These are phyloP conservation scores for Nerophis lumbriciformis DNA, from an alignment of 2,113 vertebrate species.

Conservation along the genomic window DNA sequence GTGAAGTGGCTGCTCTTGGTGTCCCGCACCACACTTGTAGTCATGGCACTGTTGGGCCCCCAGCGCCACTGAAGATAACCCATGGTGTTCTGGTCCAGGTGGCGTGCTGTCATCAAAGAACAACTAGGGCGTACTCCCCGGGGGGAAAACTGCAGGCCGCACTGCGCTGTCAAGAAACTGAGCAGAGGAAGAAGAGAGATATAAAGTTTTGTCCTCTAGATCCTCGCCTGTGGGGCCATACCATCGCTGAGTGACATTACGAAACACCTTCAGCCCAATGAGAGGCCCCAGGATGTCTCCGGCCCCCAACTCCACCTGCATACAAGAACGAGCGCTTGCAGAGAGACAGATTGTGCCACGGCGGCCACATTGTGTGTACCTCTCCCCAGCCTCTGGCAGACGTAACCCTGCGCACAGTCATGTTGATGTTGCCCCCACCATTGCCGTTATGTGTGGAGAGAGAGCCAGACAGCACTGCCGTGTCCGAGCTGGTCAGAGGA, in stretches of 20 bases:
- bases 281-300: slow-evolving; percentile 90
- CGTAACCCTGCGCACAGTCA: slow-evolving; percentile 83
- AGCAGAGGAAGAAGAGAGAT: not conserved
- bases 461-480: slow-evolving; percentile 91
- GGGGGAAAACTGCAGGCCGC: slow-evolving; percentile 89
- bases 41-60: slow-evolving; percentile 94
- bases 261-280: slow-evolving; percentile 91
- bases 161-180: slow-evolving; percentile 91
- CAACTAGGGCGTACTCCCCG: slow-evolving; percentile 83
- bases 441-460: slow-evolving; percentile 94
- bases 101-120: slow-evolving; percentile 85
- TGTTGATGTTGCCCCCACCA: slow-evolving; percentile 88
- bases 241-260: slow-evolving; percentile 89
- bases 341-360: not conserved
- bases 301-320: slow-evolving; percentile 89
- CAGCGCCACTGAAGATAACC: slow-evolving; percentile 95
- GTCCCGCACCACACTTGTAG: slow-evolving; percentile 89
- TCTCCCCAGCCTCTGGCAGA: slow-evolving; percentile 97
- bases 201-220: not conserved
- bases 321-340: not conserved
- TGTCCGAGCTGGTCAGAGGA: slow-evolving; percentile 87
- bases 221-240: slow-evolving; percentile 54
- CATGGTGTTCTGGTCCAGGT: slow-evolving; percentile 94
- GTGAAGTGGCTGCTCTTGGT: slow-evolving; percentile 93
- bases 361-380: slow-evolving; percentile 59